A percentile compares a stretch with the other conserved stretches of the same genome.
Evolutionary conservation across 2,797 vertebrate genomes (phyloP).

Genomic region (Pyrocephalus nanus): DNA sequence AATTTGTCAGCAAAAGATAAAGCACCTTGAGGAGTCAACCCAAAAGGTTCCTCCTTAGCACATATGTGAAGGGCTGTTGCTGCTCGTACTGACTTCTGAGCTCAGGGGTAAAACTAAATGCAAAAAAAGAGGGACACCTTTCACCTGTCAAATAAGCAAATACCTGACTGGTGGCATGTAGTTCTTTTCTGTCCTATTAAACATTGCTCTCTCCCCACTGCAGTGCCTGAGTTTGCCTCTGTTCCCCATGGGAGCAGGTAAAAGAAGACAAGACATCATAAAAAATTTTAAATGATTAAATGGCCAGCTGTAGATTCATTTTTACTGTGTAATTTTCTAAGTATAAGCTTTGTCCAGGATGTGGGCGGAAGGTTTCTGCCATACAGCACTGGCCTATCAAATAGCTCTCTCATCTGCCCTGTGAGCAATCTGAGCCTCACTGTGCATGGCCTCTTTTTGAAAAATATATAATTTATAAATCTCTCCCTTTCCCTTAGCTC

Average conservation of each 20-base stretch:
- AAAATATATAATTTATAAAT: not conserved
- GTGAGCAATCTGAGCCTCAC: not conserved
- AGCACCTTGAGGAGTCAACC: not conserved
- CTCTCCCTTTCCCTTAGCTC: not conserved
- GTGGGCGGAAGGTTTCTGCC: not conserved
- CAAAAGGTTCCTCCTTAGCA: not conserved
- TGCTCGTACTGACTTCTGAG: conserved; percentile 18
- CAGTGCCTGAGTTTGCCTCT: not conserved
- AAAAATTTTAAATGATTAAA: not conserved
- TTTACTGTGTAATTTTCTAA: not conserved
- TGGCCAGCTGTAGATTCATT: not conserved
- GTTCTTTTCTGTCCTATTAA: conserved; percentile 31
- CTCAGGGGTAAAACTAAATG: not conserved
- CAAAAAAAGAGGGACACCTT: too few relatives aligned
- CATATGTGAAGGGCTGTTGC: not conserved
- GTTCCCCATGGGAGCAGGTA: not conserved
- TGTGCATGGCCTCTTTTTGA: not conserved
- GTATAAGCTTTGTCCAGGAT: not conserved
- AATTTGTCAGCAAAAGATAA: not conserved
- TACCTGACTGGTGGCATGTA: not conserved
- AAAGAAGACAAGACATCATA: not conserved
- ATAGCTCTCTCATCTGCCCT: not conserved
- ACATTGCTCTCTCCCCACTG: not conserved
- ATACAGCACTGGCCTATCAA: not conserved
- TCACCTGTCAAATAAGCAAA: not conserved